Evolutionary conservation across 2,888 invertebrate genomes (phyloP).

Genomic region (Ophion ellenae): DNA sequence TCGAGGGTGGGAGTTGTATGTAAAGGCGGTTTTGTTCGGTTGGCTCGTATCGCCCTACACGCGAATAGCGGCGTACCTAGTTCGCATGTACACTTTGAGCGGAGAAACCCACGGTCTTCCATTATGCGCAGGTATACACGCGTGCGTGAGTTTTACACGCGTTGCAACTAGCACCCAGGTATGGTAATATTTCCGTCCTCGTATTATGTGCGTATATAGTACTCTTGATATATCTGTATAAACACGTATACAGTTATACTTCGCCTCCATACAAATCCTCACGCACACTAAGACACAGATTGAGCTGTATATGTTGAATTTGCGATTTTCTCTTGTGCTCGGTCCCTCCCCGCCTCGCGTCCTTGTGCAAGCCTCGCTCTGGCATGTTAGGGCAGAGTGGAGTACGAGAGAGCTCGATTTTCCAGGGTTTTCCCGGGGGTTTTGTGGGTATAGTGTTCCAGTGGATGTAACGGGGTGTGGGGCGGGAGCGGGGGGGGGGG

Average conservation of each 20-base stretch:
- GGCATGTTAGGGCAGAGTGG: conserved; percentile 7
- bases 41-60: conserved; percentile 16
- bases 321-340: conserved; percentile 38
- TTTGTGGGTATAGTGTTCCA: conserved; percentile 75
- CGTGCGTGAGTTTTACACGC: conserved; percentile 74
- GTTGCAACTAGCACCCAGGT: conserved; percentile 20
- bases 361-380: conserved; percentile 12
- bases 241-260: background rate
- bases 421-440: conserved; percentile 83
- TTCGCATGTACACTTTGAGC: conserved; percentile 1
- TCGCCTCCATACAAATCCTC: background rate
- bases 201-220: background rate
- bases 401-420: conserved; percentile 78
- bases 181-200: no score
- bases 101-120: conserved; percentile 27
- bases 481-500: conserved; percentile 55
- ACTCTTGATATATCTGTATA: background rate
- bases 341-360: conserved; percentile 12
- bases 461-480: conserved; percentile 65
- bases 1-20: background rate
- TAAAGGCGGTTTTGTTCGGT: conserved; percentile 19
- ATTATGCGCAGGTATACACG: conserved; percentile 69
- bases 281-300: background rate
- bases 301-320: conserved; percentile 42
- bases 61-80: background rate